A percentile compares a stretch with the other conserved stretches of the same genome.
phyloP scores from a whole-genome alignment of 1,140 invertebrate genomes.

The Lucilia cuprina region DNA sequence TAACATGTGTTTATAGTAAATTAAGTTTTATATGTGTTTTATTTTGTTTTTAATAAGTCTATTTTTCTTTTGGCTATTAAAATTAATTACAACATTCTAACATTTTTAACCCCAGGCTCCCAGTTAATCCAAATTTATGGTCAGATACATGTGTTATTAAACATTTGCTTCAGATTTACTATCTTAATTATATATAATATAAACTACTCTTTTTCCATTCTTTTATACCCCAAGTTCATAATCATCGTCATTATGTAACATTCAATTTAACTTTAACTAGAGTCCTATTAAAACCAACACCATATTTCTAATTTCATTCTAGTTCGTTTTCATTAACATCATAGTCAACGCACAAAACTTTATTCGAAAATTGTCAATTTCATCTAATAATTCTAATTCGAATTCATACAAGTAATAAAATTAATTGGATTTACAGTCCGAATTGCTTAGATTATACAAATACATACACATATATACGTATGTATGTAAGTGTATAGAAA shows the following conservation, averaged over 20 bases:
- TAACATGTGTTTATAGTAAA: too few species aligned
- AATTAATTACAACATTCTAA: constrained; percentile 30
- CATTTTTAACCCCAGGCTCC: not conserved
- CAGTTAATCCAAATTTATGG: constrained; percentile 27
- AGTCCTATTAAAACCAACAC: not conserved
- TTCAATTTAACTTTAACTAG: constrained; percentile 1
- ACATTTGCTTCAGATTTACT: constrained; percentile 23
- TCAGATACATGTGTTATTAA: constrained; percentile 17
- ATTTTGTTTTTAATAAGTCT: too few species aligned
- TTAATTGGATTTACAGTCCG: constrained; percentile 36
- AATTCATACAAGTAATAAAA: constrained; percentile 37
- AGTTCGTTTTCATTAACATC: too few species aligned
- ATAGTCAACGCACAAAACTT: not conserved
- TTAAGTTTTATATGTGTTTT: too few species aligned
- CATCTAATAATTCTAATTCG: constrained; percentile 5
- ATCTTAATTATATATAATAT: constrained; percentile 10
- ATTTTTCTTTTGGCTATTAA: not conserved
- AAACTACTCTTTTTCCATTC: too few species aligned
- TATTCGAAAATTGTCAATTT: constrained; percentile 14
- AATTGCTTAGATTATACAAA: not conserved
- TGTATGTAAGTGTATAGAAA: not conserved
- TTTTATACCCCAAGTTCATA: not conserved
- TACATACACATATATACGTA: not conserved
- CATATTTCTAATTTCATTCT: too few species aligned
- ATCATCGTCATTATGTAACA: not conserved